Evolutionary conservation across 1,140 invertebrate genomes (phyloP), one percentile per base, ranked within the genome.

Genomic region (Calliphora vicina): DNA sequence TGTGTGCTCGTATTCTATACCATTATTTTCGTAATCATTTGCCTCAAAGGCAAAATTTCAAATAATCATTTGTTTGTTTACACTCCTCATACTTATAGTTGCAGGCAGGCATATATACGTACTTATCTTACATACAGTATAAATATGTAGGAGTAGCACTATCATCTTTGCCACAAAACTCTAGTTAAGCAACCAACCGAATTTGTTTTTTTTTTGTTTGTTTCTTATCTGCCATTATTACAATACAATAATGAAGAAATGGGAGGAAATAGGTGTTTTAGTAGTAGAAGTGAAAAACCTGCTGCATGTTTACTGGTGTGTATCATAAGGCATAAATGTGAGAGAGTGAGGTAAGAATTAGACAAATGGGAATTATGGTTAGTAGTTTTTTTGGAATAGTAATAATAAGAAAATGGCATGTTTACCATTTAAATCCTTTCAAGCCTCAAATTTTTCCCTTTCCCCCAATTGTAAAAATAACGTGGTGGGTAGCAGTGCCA

Each of bases 1-100:
- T 67, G 20, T 67, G 61, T 67, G 23, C n/a, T 67, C 17, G 45
- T 50, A 2, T 67, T 23, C 61, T 67, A 67, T 67, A 23, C 61
- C 61, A 67, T 67, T 67, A 67, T 67, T 67, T 8, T 67, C 50
- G 23, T 67, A 67, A 67, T 67, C 61, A 67, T 67, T 67, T 67
- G 61, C 61, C 61, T 67, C 20, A 67, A 67, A 67, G 61, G 61
- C 61, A 25, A 67, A 67, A 67, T 25, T 67, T 20, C 61, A 23
- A 6, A 67, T 23, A 23, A 67, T 67, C 61, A 67, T 67, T 50
- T 67, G 20, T 67, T n/a, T 67, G 20, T 67, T 23, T 23, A 67
- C 25, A 67, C 61, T 50, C 3, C 12, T 50, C 45, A n/a, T 67
- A 23, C 20, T 50, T 35, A 15, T 6, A 13, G 17, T 57, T 57